Base-by-base conservation (phyloP, 2,797 vertebrate genomes). In the Salmo trutta region DNA sequence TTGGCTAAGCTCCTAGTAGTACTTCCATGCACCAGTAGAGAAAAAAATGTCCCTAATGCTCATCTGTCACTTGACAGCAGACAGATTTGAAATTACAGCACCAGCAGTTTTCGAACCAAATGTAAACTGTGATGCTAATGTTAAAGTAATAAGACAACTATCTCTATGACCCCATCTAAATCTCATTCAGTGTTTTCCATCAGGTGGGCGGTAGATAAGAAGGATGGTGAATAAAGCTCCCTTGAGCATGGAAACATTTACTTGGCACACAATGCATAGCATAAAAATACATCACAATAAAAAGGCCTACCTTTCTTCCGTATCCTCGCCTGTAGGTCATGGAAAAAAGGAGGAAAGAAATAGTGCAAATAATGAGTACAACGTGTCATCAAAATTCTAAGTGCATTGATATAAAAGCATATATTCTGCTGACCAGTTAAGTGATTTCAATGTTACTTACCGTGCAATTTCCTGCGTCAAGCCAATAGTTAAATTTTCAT, bases 301-400 rank as follows among this genome's bases (percentile, higher is more conserved):
- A 31, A 86, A 59, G 62, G 84, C 93, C 90, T 89, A 93, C 93
- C 92, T 87, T 90, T 80, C 91, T 89, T 75, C 92, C 90, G 2
- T 86, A 85, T 85, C 87, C 87, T 75, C 90, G 89, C 56, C 92
- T 93, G 89, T 53, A 47, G 19, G 85, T 56, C 52, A 72, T 74
- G 75, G 78, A 31, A 73, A 82, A 83, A 21, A 59, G 77, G 84
- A 78, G 59, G 31, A 75, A 79, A 88, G 2, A 69, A 27, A 59
- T 41, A 15, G n/a, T n/a, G 6, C 16, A 59, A 7, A 19, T 59
- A 19, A 21, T 19, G 17, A 59, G n/a, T 21, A 3, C 19, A 59
- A 56, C 0, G 65, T 75, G 83, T 86, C 82, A 78, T 8, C n/a
- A 79, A 83, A 12, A 78, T 85, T 84, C 82, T 6, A 33, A 62